These are phyloP conservation scores for Tyto alba DNA, from an alignment of 2,113 vertebrate genomes.

Conservation along the genomic window DNA sequence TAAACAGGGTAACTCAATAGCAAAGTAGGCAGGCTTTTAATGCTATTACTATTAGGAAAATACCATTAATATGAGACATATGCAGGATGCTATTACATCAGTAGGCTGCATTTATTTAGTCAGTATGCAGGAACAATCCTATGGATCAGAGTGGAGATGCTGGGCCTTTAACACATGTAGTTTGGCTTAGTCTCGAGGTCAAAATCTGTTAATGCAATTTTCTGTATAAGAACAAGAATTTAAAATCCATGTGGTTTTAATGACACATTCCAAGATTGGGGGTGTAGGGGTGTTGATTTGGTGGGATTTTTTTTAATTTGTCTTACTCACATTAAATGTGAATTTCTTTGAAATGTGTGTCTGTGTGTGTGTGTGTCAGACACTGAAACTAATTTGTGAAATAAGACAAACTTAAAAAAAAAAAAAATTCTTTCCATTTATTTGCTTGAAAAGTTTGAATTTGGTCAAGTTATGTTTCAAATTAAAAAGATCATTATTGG, in stretches of 20 bases:
- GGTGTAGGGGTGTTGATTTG: background rate
- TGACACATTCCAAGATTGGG: background rate
- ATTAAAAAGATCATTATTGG: conserved; percentile 12
- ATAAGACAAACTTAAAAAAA: background rate
- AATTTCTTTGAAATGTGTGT: background rate
- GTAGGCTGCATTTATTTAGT: conserved; percentile 25
- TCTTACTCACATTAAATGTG: background rate
- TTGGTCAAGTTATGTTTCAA: conserved; percentile 21
- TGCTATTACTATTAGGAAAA: conserved; percentile 65
- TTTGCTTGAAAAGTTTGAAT: conserved; percentile 24
- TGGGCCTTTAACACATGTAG: conserved; percentile 24
- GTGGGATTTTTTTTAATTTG: background rate
- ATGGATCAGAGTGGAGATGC: conserved; percentile 10
- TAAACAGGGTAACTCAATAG: conserved; percentile 55
- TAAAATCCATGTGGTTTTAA: conserved; percentile 63
- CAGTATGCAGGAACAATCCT: background rate
- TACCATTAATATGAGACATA: conserved; percentile 69
- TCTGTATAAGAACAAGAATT: conserved; percentile 48
- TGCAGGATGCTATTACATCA: conserved; percentile 52
- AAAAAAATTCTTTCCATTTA: background rate
- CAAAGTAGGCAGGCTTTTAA: conserved; percentile 50
- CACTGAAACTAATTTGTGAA: background rate
- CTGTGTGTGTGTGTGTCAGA: background rate
- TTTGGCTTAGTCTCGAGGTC: conserved; percentile 59
- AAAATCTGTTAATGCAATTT: conserved; percentile 71